Conservation (phyloP, 2,888 invertebrate genomes). For the Prostheceraeus crozeri region DNA sequence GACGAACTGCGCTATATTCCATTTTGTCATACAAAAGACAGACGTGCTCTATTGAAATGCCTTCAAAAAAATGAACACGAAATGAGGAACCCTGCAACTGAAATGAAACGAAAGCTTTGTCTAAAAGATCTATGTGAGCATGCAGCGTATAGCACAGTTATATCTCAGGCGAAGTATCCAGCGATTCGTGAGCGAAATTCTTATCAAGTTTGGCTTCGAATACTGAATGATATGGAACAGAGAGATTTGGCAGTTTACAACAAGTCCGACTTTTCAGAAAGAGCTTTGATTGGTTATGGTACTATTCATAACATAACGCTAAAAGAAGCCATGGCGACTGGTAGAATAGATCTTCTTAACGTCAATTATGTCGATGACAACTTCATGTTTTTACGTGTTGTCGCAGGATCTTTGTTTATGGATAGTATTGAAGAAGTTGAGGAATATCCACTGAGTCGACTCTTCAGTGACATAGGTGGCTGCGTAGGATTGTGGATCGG, state of each 20-base stretch:
- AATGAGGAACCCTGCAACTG: no score
- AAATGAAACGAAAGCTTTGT: no score
- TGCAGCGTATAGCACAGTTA: conserved; percentile 17
- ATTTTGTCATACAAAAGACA: no score
- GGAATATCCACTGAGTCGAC: conserved; percentile 37
- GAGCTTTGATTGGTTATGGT: neutral
- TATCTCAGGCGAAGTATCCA: conserved; percentile 29
- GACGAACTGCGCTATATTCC: no score
- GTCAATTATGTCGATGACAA: conserved; percentile 38
- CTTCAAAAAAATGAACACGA: no score
- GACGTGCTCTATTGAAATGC: no score
- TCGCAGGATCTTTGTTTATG: conserved; percentile 38
- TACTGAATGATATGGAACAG: conserved; percentile 16
- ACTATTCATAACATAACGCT: neutral
- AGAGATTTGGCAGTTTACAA: conserved; percentile 1
- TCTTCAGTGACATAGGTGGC: conserved; percentile 39
- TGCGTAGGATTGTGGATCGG: conserved; percentile 39
- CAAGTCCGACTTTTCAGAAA: conserved; percentile 24
- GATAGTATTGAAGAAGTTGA: conserved; percentile 36
- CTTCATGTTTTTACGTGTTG: conserved; percentile 36
- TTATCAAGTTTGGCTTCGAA: conserved; percentile 23
- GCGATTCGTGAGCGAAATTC: conserved; percentile 28
- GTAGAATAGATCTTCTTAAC: conserved; percentile 27
- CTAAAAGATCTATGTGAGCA: conserved; percentile 32
- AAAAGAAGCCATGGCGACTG: no score